Percentiles rank a stretch among this genome's conserved stretches.
Evolutionary conservation across 2,797 vertebrate genomes (phyloP).

Genomic region (Champsocephalus esox): DNA sequence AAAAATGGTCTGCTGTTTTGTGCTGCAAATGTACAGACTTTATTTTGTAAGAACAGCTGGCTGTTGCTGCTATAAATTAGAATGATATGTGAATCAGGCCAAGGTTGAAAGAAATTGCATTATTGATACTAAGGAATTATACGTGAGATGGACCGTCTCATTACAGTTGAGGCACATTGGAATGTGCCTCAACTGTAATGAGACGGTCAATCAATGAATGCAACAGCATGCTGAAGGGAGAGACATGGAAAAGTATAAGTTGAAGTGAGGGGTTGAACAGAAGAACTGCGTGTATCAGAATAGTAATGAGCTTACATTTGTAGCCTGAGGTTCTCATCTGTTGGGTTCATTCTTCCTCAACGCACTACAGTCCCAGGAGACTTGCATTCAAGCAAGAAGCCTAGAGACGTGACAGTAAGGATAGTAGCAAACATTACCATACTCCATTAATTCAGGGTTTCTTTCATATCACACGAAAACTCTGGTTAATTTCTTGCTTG

Average conservation of each 20-base stretch:
- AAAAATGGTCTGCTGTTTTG: too few species aligned
- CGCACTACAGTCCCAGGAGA: slow-evolving; percentile 48
- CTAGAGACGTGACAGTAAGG: slow-evolving; percentile 21
- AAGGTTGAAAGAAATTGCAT: slow-evolving; percentile 28
- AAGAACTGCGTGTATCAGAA: slow-evolving; percentile 10
- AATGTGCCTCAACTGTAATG: background rate
- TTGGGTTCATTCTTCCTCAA: slow-evolving; percentile 48
- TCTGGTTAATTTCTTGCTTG: slow-evolving; percentile 17
- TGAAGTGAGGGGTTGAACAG: slow-evolving; percentile 11
- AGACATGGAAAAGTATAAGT: background rate
- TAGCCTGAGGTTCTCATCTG: slow-evolving; percentile 63
- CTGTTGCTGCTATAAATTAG: too few species aligned
- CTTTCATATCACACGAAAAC: slow-evolving; percentile 17
- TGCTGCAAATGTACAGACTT: too few species aligned
- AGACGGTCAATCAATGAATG: slow-evolving; percentile 14
- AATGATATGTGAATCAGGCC: too few species aligned
- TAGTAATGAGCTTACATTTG: slow-evolving; percentile 42
- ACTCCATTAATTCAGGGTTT: slow-evolving; percentile 22
- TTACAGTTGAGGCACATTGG: slow-evolving; percentile 9
- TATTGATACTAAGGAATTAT: background rate
- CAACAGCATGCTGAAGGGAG: slow-evolving; percentile 7
- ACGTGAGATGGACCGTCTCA: background rate
- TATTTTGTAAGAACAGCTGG: too few species aligned
- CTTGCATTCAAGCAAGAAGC: slow-evolving; percentile 40
- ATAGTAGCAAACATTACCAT: slow-evolving; percentile 27